phyloP scores from a whole-genome alignment of 2,888 invertebrate genomes.

The Pseudoips prasinana region DNA sequence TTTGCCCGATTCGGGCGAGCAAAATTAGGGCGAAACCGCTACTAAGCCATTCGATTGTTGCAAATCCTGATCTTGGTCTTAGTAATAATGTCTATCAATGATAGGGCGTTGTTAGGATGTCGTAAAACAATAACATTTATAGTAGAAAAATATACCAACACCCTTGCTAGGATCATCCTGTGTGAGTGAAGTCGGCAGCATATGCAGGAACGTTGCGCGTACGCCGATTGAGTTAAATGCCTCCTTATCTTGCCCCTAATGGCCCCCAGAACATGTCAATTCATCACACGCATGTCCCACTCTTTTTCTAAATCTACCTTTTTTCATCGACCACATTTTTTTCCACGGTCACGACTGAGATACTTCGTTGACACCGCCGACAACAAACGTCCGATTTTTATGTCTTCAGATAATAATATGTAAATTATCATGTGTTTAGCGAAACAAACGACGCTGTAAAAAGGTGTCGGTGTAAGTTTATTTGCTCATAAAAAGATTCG shows the following conservation, averaged over 20 bases:
- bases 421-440: constrained; percentile 49
- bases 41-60: no score
- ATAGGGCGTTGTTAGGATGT: no score
- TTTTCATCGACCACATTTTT: constrained; percentile 29
- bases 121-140: no score
- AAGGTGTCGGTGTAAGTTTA: constrained; percentile 34
- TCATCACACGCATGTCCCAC: constrained; percentile 70
- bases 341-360: constrained; percentile 38
- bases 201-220: constrained; percentile 34
- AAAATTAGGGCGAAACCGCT: no score
- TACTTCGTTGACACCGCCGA: constrained; percentile 40
- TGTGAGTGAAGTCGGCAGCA: constrained; percentile 5
- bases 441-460: constrained; percentile 49
- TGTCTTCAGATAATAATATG: constrained; percentile 47
- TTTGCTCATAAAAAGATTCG: constrained; percentile 37
- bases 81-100: no score
- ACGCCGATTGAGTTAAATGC: constrained; percentile 73
- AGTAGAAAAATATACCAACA: no score
- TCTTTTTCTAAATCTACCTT: constrained; percentile 51
- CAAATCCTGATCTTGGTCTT: no score
- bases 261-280: constrained; percentile 77
- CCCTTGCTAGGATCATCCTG: constrained; percentile 16
- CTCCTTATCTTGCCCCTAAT: constrained; percentile 75
- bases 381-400: constrained; percentile 40
- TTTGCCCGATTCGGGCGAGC: no score